Conservation (phyloP, 1,140 invertebrate genomes). For the Fopius arisanus region DNA sequence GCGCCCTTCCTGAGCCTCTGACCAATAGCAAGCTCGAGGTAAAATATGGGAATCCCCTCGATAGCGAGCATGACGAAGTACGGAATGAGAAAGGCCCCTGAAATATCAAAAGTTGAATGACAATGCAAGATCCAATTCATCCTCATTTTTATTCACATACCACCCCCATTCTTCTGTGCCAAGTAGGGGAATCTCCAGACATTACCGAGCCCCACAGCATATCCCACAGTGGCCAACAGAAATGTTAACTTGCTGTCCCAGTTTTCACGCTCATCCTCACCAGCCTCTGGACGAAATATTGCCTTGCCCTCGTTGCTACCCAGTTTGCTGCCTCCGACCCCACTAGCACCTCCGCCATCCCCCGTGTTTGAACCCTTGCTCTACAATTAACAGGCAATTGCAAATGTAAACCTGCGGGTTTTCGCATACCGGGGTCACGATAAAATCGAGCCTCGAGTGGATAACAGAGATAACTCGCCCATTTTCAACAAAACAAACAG, state of each 20-base stretch:
- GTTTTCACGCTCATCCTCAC: conserved; percentile 84
- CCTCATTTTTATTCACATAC: conserved; percentile 53
- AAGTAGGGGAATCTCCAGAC: conserved; percentile 93
- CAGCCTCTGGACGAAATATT: conserved; percentile 76
- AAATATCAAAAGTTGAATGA: conserved; percentile 19
- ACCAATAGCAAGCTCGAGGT: conserved; percentile 91
- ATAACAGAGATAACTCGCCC: neutral
- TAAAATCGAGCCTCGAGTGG: neutral
- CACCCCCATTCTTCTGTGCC: conserved; percentile 91
- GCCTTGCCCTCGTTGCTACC: conserved; percentile 69
- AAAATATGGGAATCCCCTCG: conserved; percentile 94
- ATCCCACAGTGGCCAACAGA: conserved; percentile 87
- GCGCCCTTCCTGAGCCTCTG: conserved; percentile 91
- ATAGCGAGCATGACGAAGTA: conserved; percentile 93
- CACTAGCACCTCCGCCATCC: conserved; percentile 52
- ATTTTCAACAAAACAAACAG: neutral
- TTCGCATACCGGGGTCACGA: too few relatives aligned
- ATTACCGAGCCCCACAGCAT: conserved; percentile 94
- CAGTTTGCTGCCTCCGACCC: conserved; percentile 62
- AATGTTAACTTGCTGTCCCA: conserved; percentile 95
- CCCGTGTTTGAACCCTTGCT: conserved; percentile 54
- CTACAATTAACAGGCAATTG: conserved; percentile 34
- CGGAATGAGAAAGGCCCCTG: conserved; percentile 90
- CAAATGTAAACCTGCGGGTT: too few relatives aligned
- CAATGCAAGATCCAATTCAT: neutral